Evolutionary conservation across 1,140 invertebrate genomes (phyloP), one percentile per base, ranked within the genome.

Genomic region (Rhopalosiphum padi): DNA sequence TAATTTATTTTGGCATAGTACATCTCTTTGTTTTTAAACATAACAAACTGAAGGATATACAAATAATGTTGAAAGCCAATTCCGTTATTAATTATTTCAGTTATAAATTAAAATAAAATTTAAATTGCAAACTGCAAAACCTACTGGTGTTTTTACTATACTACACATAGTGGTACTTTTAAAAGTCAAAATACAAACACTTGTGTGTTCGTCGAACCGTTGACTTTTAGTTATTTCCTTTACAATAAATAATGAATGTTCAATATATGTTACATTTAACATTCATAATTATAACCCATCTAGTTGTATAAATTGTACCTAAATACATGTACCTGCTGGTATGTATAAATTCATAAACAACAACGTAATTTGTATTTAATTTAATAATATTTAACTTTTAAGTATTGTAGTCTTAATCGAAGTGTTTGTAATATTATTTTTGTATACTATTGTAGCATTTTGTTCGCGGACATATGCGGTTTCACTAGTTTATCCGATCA

Each of bases 401-500:
- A n/a, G 60, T 9, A n/a, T 83, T 37, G 11, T 85, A 6, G 1
- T 87, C n/a, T 77, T 77, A 77, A 77, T 35, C 21, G 48, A 35
- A 88, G 6, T 53, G n/a, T 51, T 60, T 25, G 5, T 41, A 90
- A 55, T 90, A 90, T 18, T 21, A 4, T 90, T 60, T 55, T 48
- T 22, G 11, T 87, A 8, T 96, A 94, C 37, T 96, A 77, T 77
- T 96, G 94, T 96, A 99, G 98, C 96, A 99, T 99, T 95, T 96
- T 99, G 85, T 99, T 99, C 95, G 99, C 99, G 37, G 99, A 99
- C 95, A 99, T 99, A 94, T 99, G 99, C 95, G 99, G 99, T 55
- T 99, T 99, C 95, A 99, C 99, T 1, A 97, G 97, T 60, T 96
- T 99, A 5, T 98, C 98, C 6, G 98, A 98, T 95, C 98, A 98